A percentile compares a stretch with the other conserved stretches of the same genome.
Evolutionary conservation across 92 coral and sea anemone species (phyloP).

Genomic region (Scolanthus callimorphus): DNA sequence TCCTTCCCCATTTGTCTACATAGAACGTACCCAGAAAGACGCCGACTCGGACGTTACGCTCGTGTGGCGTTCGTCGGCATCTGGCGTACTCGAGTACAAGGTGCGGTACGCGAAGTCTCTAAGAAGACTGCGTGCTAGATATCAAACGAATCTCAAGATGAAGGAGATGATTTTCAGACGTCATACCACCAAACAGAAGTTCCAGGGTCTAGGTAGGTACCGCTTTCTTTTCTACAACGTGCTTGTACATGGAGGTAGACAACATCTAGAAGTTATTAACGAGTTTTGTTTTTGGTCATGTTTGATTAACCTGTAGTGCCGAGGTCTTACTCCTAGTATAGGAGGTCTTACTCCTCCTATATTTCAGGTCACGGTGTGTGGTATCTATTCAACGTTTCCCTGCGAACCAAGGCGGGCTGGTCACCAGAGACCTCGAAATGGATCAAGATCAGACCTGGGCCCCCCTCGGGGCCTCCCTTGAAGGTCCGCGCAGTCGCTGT

Average conservation of each 20-base stretch:
- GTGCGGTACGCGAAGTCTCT: constrained; percentile 64
- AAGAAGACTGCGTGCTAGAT: constrained; percentile 48
- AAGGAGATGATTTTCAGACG: constrained; percentile 43
- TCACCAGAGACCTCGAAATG: constrained; percentile 64
- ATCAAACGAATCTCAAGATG: constrained; percentile 50
- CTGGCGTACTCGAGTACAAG: constrained; percentile 45
- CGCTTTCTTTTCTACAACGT: no score
- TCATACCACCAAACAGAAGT: constrained; percentile 24
- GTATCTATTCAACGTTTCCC: constrained; percentile 86
- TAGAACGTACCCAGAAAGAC: constrained; percentile 5
- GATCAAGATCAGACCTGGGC: constrained; percentile 78
- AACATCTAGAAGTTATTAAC: no score
- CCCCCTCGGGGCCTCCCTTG: constrained; percentile 93
- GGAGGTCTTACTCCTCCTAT: not conserved
- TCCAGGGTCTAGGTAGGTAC: constrained; percentile 48
- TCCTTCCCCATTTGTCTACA: constrained; percentile 51
- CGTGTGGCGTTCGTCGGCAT: constrained; percentile 68
- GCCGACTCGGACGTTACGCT: constrained; percentile 36
- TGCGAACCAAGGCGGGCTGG: constrained; percentile 87
- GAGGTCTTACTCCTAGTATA: no score
- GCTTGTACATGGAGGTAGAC: no score
- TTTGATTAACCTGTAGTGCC: no score
- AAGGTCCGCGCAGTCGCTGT: constrained; percentile 51
- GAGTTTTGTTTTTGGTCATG: no score
- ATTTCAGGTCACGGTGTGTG: constrained; percentile 74